Conservation (phyloP, 2,888 invertebrate genomes). For the Plusia festucae region DNA sequence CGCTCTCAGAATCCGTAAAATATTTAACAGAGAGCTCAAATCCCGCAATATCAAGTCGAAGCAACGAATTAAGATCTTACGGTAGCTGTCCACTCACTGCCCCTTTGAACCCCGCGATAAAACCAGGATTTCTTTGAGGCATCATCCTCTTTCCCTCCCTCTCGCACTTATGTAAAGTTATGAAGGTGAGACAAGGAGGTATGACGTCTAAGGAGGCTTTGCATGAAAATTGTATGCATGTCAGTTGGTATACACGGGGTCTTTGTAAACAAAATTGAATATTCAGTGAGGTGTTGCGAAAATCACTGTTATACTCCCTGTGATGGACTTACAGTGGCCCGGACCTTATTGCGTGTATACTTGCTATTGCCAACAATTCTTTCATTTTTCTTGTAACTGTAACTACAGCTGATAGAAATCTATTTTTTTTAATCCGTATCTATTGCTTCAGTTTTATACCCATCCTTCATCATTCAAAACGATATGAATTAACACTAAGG, state of each 20-base stretch:
- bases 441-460: not conserved
- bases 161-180: slow-evolving; percentile 35
- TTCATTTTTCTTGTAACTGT: not conserved
- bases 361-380: slow-evolving; percentile 20
- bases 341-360: slow-evolving; percentile 60
- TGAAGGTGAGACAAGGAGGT: slow-evolving; percentile 36
- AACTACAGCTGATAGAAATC: not conserved
- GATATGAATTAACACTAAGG: slow-evolving; percentile 18
- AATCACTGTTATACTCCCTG: slow-evolving; percentile 80
- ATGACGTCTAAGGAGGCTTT: slow-evolving; percentile 34
- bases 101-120: slow-evolving; percentile 63
- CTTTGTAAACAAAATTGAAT: slow-evolving; percentile 87
- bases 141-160: slow-evolving; percentile 61
- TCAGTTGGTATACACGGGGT: slow-evolving; percentile 71
- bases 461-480: not conserved
- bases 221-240: slow-evolving; percentile 82
- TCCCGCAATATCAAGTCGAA: slow-evolving; percentile 62
- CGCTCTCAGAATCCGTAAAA: slow-evolving; percentile 40
- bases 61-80: slow-evolving; percentile 73
- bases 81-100: slow-evolving; percentile 71
- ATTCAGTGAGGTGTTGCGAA: slow-evolving; percentile 83
- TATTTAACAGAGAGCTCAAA: slow-evolving; percentile 56
- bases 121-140: slow-evolving; percentile 74
- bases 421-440: not conserved
- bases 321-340: slow-evolving; percentile 66